These are phyloP conservation scores for Aleiodes leptofemur DNA, from an alignment of 2,888 invertebrate genomes.

Conservation along the genomic window DNA sequence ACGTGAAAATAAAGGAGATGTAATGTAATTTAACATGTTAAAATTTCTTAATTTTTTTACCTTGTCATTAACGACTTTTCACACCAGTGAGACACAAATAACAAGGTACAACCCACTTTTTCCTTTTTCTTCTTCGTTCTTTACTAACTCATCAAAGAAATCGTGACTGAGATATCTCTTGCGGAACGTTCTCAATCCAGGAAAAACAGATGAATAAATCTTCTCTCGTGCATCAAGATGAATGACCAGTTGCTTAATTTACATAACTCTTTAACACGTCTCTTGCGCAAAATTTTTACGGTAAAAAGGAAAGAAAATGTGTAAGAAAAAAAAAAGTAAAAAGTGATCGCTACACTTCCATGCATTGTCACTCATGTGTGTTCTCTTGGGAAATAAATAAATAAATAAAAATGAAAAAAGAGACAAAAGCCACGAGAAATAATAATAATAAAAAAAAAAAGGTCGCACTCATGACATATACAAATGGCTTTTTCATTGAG, in stretches of 20 bases:
- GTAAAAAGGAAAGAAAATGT: no score
- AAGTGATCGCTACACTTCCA: not conserved
- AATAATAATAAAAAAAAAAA: not conserved
- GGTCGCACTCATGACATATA: not conserved
- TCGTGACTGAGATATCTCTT: slow-evolving; percentile 21
- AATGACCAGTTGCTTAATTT: slow-evolving; percentile 22
- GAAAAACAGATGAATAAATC: not conserved
- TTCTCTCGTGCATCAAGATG: slow-evolving; percentile 5
- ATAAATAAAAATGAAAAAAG: not conserved
- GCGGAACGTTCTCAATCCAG: slow-evolving; percentile 20
- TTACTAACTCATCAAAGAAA: not conserved
- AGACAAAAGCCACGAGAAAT: not conserved
- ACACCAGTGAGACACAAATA: slow-evolving; percentile 1
- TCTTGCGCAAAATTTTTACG: slow-evolving; percentile 7
- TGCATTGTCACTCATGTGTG: slow-evolving; percentile 10
- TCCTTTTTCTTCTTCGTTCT: not conserved
- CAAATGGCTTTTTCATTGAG: slow-evolving; percentile 21
- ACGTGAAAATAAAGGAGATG: not conserved
- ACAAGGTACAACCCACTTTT: not conserved
- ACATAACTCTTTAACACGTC: slow-evolving; percentile 15
- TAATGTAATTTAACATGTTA: not conserved
- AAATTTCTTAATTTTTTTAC: not conserved
- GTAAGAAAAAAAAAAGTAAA: slow-evolving; percentile 1
- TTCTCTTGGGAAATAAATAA: not conserved
- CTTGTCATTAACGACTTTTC: slow-evolving; percentile 3